Conservation (phyloP, 2,797 vertebrate species). For the Notoglanidium macrostoma region DNA sequence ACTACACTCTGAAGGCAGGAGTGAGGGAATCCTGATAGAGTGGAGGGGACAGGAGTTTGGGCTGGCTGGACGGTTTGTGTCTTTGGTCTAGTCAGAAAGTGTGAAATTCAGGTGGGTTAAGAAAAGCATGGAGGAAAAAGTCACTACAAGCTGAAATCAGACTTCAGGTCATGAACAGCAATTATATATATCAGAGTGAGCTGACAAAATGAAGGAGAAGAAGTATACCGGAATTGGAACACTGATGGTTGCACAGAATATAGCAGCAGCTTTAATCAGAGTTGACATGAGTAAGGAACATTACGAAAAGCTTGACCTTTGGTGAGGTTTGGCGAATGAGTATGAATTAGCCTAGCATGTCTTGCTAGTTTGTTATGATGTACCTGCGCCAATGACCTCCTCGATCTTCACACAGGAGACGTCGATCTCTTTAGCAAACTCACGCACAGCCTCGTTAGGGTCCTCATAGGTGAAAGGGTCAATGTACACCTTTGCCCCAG, state of each 20-base stretch:
- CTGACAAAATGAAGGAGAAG: not conserved
- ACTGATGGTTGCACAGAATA: not conserved
- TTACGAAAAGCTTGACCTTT: not conserved
- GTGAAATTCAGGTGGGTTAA: constrained; percentile 70
- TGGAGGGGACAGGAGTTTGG: constrained; percentile 75
- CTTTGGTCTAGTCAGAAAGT: constrained; percentile 61
- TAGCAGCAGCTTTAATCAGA: not conserved
- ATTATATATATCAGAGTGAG: not conserved
- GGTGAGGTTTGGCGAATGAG: not conserved
- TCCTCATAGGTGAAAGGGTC: constrained; percentile 98
- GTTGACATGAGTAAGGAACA: not conserved
- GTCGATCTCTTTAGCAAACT: constrained; percentile 98
- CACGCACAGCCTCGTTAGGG: constrained; percentile 95
- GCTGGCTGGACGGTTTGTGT: constrained; percentile 65
- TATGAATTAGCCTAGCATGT: not conserved
- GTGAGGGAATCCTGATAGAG: constrained; percentile 61
- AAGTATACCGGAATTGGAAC: not conserved
- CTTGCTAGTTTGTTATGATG: constrained; percentile 67
- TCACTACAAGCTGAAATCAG: constrained; percentile 72
- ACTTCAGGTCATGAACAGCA: not conserved
- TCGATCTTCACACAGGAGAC: constrained; percentile 99
- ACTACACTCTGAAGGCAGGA: constrained; percentile 64
- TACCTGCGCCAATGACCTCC: constrained; percentile 99
- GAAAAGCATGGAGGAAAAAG: constrained; percentile 83
- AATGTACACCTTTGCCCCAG: constrained; percentile 97